Evolutionary conservation across 2,888 invertebrate species (phyloP), one percentile per base, ranked within the genome.

Genomic region (Empis livida): DNA sequence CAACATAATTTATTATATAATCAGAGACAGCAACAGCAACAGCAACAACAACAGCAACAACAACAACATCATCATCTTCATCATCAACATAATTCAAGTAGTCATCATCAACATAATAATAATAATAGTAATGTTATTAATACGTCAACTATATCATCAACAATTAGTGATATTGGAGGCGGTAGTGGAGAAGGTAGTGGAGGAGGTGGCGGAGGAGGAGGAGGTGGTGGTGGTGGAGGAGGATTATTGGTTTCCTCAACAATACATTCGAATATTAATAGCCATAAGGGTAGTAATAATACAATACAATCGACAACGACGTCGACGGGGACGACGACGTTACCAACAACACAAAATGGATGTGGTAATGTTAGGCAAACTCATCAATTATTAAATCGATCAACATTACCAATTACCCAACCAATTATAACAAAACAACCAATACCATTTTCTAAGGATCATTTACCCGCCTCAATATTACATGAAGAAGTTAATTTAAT

Each of bases 381-480:
- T 17, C 49, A 51, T 20, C 48, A 44, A 40, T 27, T 35, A 27
- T 38, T 46, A 39, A 56, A 47, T 51, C 55, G 23, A 49, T 54
- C 56, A 55, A 50, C 49, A 48, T 58, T 62, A 53, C 62, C 67
- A 40, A 60, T 64, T 27, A 58, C 62, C 44, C 62, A 62, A 43
- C 63, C 73, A 43, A 71, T n/a, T n/a, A n/a, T 75, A 35, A 76
- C 75, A 41, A 75, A 76, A 57, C 77, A 78, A 59, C 77, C 76
- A 49, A 69, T 72, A 52, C 61, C 68, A 49, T 63, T 61, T 54
- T 55, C 64, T 47, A 69, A 68, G 55, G 67, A 68, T 42, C 41
- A 44, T 43, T 53, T 65, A 53, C 59, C 63, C 51, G 70, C 74
- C 50, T 71, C 74, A 61, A 70, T 73, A 57, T 68, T 67, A 55